Evolutionary conservation across 2,888 invertebrate species (phyloP), one percentile per base, ranked within the genome.

Genomic region (Aspidiotus rigidus): DNA sequence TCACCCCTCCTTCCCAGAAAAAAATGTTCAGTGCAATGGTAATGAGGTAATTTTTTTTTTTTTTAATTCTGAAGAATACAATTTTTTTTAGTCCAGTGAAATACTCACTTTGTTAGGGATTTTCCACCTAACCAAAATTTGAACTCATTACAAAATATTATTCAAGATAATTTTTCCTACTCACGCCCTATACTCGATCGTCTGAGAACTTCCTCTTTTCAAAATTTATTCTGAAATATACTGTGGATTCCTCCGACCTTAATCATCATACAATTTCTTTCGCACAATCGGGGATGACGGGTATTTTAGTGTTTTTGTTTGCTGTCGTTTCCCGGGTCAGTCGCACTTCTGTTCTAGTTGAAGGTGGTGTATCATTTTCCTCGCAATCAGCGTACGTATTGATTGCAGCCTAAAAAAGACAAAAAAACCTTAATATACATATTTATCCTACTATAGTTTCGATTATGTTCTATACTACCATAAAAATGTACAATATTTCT

Each of bases 151-250:
- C n/a, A n/a, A n/a, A 28, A 28, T 1, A 28, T 3, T 28, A 28
- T 28, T 28, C 28, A 28, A 28, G 5, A 1, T 5, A 28, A 5
- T 28, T 28, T 28, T 28, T 28, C 28, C n/a, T n/a, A n/a, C n/a
- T n/a, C n/a, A n/a, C n/a, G n/a, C n/a, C n/a, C n/a, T n/a, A n/a
- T n/a, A n/a, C n/a, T n/a, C n/a, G n/a, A n/a, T n/a, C n/a, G n/a
- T n/a, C n/a, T n/a, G n/a, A n/a, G n/a, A n/a, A n/a, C n/a, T n/a
- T n/a, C n/a, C n/a, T n/a, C n/a, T n/a, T n/a, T n/a, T n/a, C n/a
- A 92, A 92, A 0, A 97, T 97, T 73, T 89, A 84, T 77, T 96
- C 93, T 0, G 97, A 97, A 74, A 97, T 95, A 79, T 95, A 97
- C 76, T 97, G 96, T 1, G 97, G 97, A 80, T 97, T 96, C 77